These are phyloP conservation scores for Rotaria macrura DNA, from an alignment of 2,888 invertebrate genomes.

Conservation along the genomic window DNA sequence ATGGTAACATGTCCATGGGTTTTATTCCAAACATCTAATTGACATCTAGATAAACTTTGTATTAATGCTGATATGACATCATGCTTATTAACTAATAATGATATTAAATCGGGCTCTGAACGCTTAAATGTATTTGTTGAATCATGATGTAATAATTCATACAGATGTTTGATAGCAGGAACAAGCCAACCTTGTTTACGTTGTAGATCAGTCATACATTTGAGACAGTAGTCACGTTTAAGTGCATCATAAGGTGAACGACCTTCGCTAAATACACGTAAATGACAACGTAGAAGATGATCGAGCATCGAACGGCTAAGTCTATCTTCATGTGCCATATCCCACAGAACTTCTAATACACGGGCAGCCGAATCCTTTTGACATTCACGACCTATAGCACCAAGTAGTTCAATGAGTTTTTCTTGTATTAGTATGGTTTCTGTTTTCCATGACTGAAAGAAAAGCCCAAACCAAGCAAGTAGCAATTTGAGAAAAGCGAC, in stretches of 20 bases:
- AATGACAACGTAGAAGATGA: slow-evolving; percentile 51
- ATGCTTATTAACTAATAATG: slow-evolving; percentile 4
- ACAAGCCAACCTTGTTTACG: slow-evolving; percentile 36
- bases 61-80: slow-evolving; percentile 6
- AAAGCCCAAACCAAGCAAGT: not conserved
- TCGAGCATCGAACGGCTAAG: slow-evolving; percentile 50
- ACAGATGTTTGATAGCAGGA: slow-evolving; percentile 15
- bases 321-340: slow-evolving; percentile 50
- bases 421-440: slow-evolving; percentile 50
- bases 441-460: slow-evolving; percentile 48
- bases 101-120: not conserved
- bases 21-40: slow-evolving; percentile 25
- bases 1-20: slow-evolving; percentile 38
- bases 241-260: slow-evolving; percentile 50
- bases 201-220: slow-evolving; percentile 53
- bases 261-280: slow-evolving; percentile 50
- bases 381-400: slow-evolving; percentile 51
- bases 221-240: slow-evolving; percentile 50
- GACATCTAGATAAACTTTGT: slow-evolving; percentile 17
- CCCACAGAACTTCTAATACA: slow-evolving; percentile 51
- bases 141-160: slow-evolving; percentile 26
- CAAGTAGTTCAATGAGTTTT: slow-evolving; percentile 50
- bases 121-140: slow-evolving; percentile 23
- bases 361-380: not conserved
- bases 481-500: too few species aligned